A percentile compares a stretch with the other conserved stretches of the same genome.
phyloP scores from a whole-genome alignment of 2,888 invertebrate genomes.

The Eubasilissa splendida region DNA sequence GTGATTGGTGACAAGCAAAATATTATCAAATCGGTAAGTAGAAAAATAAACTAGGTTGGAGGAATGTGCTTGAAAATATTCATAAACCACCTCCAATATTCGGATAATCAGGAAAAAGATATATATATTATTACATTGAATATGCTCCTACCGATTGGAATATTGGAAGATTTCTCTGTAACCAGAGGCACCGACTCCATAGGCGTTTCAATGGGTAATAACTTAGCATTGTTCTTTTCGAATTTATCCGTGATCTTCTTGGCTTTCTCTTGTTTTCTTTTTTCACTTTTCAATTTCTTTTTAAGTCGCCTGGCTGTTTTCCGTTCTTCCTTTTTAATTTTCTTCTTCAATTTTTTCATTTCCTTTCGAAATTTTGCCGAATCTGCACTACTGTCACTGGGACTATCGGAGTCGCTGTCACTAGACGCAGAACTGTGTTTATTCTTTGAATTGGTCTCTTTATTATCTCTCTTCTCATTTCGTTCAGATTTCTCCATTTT shows the following conservation, averaged over 20 bases:
- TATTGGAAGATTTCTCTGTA: constrained; percentile 62
- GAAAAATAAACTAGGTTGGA: too few relatives aligned
- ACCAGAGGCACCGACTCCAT: background rate
- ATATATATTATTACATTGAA: background rate
- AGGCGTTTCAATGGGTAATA: background rate
- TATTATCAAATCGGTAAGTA: too few relatives aligned
- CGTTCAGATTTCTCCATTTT: constrained; percentile 37
- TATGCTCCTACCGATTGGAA: constrained; percentile 60
- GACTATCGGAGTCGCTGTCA: constrained; percentile 20
- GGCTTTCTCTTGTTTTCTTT: constrained; percentile 65
- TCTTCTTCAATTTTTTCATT: constrained; percentile 69
- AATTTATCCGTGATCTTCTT: constrained; percentile 45
- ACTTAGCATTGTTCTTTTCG: constrained; percentile 55
- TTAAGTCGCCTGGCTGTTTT: constrained; percentile 72
- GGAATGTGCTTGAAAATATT: too few relatives aligned
- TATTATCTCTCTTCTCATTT: background rate
- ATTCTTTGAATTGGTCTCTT: background rate
- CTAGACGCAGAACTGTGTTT: constrained; percentile 23
- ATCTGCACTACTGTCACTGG: constrained; percentile 65
- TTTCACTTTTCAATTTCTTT: constrained; percentile 71
- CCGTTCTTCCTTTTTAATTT: constrained; percentile 72
- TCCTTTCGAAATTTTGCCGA: constrained; percentile 71
- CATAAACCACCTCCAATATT: too few relatives aligned
- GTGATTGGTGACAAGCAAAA: too few relatives aligned
- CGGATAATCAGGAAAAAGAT: too few relatives aligned